Percentiles rank a stretch among this genome's conserved stretches.
Conservation (phyloP, 2,888 invertebrate genomes). For the Terebella lapidaria region DNA sequence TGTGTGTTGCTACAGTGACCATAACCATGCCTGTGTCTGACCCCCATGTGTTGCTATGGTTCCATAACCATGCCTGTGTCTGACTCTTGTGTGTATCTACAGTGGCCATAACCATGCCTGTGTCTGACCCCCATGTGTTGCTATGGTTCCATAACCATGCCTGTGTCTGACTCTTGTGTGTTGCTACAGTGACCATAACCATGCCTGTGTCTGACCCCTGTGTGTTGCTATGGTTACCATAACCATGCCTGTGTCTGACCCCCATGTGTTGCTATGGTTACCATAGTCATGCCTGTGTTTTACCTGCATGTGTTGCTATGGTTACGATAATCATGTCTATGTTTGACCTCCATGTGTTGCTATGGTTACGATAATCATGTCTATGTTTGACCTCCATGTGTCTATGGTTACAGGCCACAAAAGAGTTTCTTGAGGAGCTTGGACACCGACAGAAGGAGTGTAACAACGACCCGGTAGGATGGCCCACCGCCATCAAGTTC, state of each 20-base stretch:
- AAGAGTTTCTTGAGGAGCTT: constrained; percentile 9
- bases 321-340: too few relatives aligned
- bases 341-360: background rate
- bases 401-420: constrained; percentile 5
- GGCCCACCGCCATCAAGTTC: constrained; percentile 81
- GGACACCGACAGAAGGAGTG: background rate
- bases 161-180: background rate
- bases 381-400: background rate
- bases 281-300: background rate
- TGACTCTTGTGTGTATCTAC: background rate
- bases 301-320: too few relatives aligned
- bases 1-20: background rate
- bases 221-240: too few relatives aligned
- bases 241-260: background rate
- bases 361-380: background rate
- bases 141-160: background rate
- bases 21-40: background rate
- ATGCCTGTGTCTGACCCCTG: background rate
- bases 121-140: background rate
- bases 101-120: background rate
- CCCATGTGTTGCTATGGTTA: background rate
- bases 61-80: background rate
- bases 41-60: background rate
- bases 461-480: constrained; percentile 50
- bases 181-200: background rate